Evolutionary conservation across 2,797 vertebrate species (phyloP), one percentile per base, ranked within the genome.

Genomic region (Scyliorhinus canicula): DNA sequence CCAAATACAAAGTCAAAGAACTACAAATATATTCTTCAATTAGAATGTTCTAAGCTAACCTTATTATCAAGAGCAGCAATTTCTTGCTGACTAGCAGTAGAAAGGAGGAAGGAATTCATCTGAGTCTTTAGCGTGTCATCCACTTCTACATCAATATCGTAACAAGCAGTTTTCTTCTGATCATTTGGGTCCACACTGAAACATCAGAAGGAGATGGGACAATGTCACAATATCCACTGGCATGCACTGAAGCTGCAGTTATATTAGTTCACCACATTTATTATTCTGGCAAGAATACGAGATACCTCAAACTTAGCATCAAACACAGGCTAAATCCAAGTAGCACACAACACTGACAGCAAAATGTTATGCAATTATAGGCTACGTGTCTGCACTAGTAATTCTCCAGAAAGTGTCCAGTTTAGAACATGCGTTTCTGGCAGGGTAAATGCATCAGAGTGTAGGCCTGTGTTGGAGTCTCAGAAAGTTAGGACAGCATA

Each of bases 41-140:
- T 44, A 91, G n/a, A 63, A 65, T 3, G n/a, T 65, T 91, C 91
- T 28, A 35, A n/a, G 44, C 71, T 95, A 77, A 99, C 99, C 99
- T 99, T 99, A 96, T 99, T 99, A 97, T 99, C 99, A 96, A 99
- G 97, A 95, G 99, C 98, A 71, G 99, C 99, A 19, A 99, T 99
- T 96, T 99, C 99, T 97, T 99, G 99, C 95, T 99, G 99, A 96
- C 99, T 99, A 96, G 99, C 99, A 16, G 99, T 99, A 95, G 99
- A 99, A 0, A 99, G 98, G 96, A 99, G 97, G 95, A 99, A 99
- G 95, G 99, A 99, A 97, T 99, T 99, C 99, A 99, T 99, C 97
- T 99, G 99, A 14, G 99, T 99, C 97, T 99, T 99, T 96, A 99
- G 97, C 0, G 99, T 99, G 96, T 99, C 99, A 0, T 99, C 99